Conservation (phyloP, 2,797 vertebrate genomes). For the Centroberyx gerrardi region DNA sequence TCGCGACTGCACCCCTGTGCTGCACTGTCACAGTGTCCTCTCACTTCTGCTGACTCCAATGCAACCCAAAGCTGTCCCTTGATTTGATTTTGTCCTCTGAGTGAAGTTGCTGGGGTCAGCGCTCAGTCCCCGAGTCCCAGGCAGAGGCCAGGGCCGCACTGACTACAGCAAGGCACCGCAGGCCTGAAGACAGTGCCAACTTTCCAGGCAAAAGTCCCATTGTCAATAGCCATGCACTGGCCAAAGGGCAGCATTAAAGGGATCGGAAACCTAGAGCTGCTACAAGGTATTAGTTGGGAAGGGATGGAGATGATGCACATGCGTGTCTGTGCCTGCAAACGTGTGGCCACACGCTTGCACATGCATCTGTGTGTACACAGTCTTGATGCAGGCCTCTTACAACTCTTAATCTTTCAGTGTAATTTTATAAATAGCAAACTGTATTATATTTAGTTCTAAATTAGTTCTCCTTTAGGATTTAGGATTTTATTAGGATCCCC, state of each 20-base stretch:
- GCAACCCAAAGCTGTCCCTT: constrained; percentile 55
- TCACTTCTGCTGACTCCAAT: constrained; percentile 66
- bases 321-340: not conserved
- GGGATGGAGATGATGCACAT: not conserved
- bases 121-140: constrained; percentile 35
- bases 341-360: not conserved
- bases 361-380: not conserved
- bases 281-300: not conserved
- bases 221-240: constrained; percentile 35
- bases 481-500: no score
- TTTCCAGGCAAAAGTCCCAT: constrained; percentile 25
- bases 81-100: constrained; percentile 68
- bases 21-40: constrained; percentile 49
- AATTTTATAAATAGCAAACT: not conserved
- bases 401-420: not conserved
- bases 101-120: constrained; percentile 64
- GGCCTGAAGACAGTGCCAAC: constrained; percentile 30
- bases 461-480: not conserved
- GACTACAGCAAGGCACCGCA: constrained; percentile 31
- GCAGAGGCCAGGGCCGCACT: constrained; percentile 27
- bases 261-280: constrained; percentile 12
- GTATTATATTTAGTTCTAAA: not conserved
- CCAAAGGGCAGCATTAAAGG: constrained; percentile 39
- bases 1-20: constrained; percentile 23
- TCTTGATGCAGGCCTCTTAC: not conserved